These are phyloP conservation scores for Trachurus trachurus DNA, from an alignment of 2,797 vertebrate species.

Conservation along the genomic window DNA sequence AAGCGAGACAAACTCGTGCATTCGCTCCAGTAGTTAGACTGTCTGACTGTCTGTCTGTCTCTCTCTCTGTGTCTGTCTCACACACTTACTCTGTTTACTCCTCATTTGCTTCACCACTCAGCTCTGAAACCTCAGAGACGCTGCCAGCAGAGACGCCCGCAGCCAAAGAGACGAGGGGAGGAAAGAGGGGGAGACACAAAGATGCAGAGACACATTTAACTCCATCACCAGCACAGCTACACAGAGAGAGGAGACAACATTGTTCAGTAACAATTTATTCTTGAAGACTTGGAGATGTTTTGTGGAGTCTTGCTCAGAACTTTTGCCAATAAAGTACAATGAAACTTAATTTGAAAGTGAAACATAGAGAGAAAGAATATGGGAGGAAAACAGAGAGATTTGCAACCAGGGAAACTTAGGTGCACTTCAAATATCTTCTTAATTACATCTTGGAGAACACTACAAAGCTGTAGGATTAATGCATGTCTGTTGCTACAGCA, in stretches of 20 bases:
- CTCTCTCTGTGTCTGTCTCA: constrained; percentile 59
- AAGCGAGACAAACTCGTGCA: constrained; percentile 41
- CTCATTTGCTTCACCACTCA: constrained; percentile 63
- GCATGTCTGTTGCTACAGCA: neutral
- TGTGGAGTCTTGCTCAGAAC: constrained; percentile 4
- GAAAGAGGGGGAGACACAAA: neutral
- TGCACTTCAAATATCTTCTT: neutral
- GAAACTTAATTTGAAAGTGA: constrained; percentile 10
- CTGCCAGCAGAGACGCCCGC: constrained; percentile 61
- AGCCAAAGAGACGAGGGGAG: neutral
- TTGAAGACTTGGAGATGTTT: constrained; percentile 12
- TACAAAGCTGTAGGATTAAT: neutral
- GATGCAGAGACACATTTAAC: constrained; percentile 33
- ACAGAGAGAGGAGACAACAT: constrained; percentile 7
- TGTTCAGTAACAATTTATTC: constrained; percentile 29
- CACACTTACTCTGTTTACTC: constrained; percentile 72
- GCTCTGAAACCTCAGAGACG: constrained; percentile 58
- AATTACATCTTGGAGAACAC: neutral
- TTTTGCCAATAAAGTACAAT: constrained; percentile 5
- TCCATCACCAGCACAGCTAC: constrained; percentile 4
- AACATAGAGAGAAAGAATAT: neutral
- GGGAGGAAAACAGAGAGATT: constrained; percentile 22
- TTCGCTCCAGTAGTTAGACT: constrained; percentile 60
- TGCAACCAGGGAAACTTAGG: constrained; percentile 38
- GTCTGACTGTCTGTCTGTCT: constrained; percentile 60